Evolutionary conservation across 2,113 vertebrate genomes (phyloP), one percentile per base, ranked within the genome.

Genomic region (Eira barbara): DNA sequence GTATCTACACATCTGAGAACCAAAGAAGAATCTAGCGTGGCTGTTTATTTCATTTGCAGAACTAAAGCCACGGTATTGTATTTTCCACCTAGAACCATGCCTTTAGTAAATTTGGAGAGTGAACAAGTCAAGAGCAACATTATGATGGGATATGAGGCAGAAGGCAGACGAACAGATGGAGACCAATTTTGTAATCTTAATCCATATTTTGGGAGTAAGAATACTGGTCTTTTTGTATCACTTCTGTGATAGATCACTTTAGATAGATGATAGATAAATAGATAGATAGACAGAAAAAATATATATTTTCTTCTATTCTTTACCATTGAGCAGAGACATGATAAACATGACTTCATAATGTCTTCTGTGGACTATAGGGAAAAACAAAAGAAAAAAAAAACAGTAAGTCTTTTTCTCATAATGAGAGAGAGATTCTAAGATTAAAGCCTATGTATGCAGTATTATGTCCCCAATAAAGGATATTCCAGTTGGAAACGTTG

Each of bases 251-350:
- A 52, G 57, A 52, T 87, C 34, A 89, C 14, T 89, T 91, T 93
- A 39, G 59, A 59, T 69, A 65, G 31, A 67, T 85, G 63, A 47
- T 47, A 73, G 45, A 49, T 63, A 91, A 39, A 65, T 63, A 89
- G 57, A 65, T 12, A 20, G n/a, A 36, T 49, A 57, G 18, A 74
- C 42, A 82, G 39, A n/a, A 6, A 73, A 49, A 36, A 71, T 27
- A 63, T 67, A 7, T 78, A 74, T 86, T 88, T 95, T 80, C 18
- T 94, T 89, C 80, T 88, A 86, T 92, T 78, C 45, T 92, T 92
- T 94, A 73, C 34, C 9, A 31, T 20, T 78, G 13, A 92, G 49
- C 49, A 96, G 82, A 96, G 31, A 89, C 47, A 55, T 69, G 52
- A 93, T 55, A 69, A 69, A 79, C 80, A 93, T 81, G 36, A 87